Base-by-base conservation (phyloP, 2,113 vertebrate species). In the Leptobrachium leishanense region DNA sequence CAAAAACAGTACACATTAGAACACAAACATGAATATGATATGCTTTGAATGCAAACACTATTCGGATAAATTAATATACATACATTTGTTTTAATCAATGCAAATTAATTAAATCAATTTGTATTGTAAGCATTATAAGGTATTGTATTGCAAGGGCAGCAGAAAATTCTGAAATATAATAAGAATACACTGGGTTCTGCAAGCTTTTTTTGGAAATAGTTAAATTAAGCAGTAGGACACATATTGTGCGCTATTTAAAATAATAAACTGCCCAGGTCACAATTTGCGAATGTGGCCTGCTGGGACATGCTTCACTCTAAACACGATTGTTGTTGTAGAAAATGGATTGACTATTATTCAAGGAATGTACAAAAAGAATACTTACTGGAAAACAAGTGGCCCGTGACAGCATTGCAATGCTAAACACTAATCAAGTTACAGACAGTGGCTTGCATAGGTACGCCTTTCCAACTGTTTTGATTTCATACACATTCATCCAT, bases 231-330 rank as follows among this genome's bases (percentile, higher is more conserved):
- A 73, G 77, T 67, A 15, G 70, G 77, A 66, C 72, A 79, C 62
- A 73, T 66, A 79, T 79, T 79, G 76, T 72, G 68, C 43, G 69
- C 69, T 79, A 73, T 73, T 79, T 72, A 79, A 79, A 79, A 79
- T 79, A 79, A 79, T 73, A 72, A 79, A 79, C 77, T 79, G 77
- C 77, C 77, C 77, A 79, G 69, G 77, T 66, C 69, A 66, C 69
- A 20, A 72, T 79, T 77, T 79, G 44, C 65, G 76, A 79, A 72
- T 79, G 15, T 46, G 53, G 53, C 69, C 69, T 79, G 69, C 77
- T 73, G 62, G 40, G 77, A 67, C 40, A n/a, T 73, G 50, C 46
- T 57, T 65, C 31, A 79, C 43, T 73, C 72, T 7, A 79, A 79
- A 79, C 67, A 40, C 55, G 50, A 67, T 42, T 65, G 59, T 71